These are phyloP conservation scores for Orthonyx spaldingii DNA, from an alignment of 2,113 vertebrate species.

Conservation along the genomic window DNA sequence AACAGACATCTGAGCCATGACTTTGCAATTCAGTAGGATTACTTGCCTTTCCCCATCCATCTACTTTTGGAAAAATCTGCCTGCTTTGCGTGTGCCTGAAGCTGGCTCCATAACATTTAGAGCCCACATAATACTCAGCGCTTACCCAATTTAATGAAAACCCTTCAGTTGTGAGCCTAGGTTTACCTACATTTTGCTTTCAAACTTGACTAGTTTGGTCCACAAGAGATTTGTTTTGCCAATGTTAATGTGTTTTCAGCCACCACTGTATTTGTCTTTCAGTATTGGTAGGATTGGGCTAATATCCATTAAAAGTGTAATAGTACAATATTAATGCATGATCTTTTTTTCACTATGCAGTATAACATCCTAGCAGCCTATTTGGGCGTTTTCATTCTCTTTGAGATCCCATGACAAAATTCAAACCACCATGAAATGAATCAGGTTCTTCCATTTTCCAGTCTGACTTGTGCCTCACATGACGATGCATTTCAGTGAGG, in stretches of 20 bases:
- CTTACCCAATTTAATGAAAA: not conserved
- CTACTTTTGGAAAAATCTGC: not conserved
- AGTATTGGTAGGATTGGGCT: not conserved
- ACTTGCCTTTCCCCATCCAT: not conserved
- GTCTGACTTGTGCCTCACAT: not conserved
- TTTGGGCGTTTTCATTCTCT: not conserved
- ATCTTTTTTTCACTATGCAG: not conserved
- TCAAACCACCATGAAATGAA: not conserved
- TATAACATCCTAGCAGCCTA: not conserved
- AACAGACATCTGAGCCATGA: conserved; percentile 56
- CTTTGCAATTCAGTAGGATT: conserved; percentile 33
- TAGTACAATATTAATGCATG: not conserved
- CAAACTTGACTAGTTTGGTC: not conserved
- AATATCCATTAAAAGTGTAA: not conserved
- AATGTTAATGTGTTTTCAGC: not conserved
- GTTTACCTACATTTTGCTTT: not conserved
- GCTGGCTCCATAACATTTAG: not conserved
- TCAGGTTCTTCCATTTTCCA: not conserved
- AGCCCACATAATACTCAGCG: not conserved
- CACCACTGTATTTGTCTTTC: not conserved
- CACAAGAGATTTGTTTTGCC: not conserved
- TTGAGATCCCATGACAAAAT: not conserved
- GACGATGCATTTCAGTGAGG: not conserved
- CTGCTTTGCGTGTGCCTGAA: not conserved
- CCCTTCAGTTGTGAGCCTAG: not conserved